A percentile compares a stretch with the other conserved stretches of the same genome.
These are phyloP conservation scores for Ceramica pisi DNA, from an alignment of 2,888 invertebrate species.

Conservation along the genomic window DNA sequence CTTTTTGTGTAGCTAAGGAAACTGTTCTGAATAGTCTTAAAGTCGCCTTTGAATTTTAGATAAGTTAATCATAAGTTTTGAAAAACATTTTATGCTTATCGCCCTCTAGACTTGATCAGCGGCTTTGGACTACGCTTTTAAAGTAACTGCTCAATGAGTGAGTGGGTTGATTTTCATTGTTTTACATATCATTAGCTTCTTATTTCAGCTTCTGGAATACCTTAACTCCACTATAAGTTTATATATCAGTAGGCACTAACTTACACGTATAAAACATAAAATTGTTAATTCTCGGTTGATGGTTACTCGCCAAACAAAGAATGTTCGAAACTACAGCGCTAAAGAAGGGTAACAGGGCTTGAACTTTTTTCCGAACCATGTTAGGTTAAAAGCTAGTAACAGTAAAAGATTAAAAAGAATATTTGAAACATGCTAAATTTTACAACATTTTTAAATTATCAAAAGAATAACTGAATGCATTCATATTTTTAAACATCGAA, in stretches of 20 bases:
- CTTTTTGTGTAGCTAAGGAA: conserved; percentile 38
- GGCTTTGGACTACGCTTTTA: neutral
- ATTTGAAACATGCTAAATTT: neutral
- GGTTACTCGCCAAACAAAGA: neutral
- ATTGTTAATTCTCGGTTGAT: neutral
- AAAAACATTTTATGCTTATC: conserved; percentile 33
- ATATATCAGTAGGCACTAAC: neutral
- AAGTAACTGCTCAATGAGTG: neutral
- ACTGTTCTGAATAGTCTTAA: conserved; percentile 48
- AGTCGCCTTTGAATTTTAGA: conserved; percentile 55
- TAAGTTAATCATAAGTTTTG: conserved; percentile 47
- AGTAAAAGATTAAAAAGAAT: neutral
- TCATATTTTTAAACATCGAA: neutral
- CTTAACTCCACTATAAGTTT: too few relatives aligned
- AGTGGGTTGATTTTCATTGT: neutral
- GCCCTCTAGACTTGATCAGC: conserved; percentile 8
- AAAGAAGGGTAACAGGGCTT: neutral
- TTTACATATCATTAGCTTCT: neutral
- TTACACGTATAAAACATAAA: too few relatives aligned
- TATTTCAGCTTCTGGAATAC: neutral
- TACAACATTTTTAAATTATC: neutral
- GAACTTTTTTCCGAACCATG: neutral
- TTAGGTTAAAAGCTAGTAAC: neutral
- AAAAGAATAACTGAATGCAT: neutral
- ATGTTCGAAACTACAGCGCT: neutral